Evolutionary conservation across 1,140 invertebrate species (phyloP), one percentile per base, ranked within the genome.

Genomic region (Caerostris extrusa): DNA sequence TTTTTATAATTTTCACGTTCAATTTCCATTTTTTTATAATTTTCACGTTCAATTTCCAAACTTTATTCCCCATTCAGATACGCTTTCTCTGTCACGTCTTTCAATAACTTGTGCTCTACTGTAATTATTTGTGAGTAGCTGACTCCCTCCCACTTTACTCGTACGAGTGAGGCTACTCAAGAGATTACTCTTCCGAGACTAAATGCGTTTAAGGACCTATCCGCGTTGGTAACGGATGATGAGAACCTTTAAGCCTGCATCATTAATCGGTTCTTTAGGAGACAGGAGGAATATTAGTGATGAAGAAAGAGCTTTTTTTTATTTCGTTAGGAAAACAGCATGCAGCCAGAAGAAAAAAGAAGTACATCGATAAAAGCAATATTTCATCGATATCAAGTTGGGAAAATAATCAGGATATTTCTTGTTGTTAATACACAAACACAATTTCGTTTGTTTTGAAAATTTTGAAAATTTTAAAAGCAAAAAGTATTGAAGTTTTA

Each of bases 211-310:
- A 77, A 34, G 34, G 71, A 50, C 34, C 34, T 34, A 53, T 12
- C 34, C 71, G 50, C 12, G 71, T 5, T 77, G 50, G 71, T 53
- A 77, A 77, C 71, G 53, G 34, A 77, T 77, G 71, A 77, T 77
- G 50, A 77, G 71, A 77, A 77, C 34, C 71, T 77, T 77, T 77
- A 77, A 77, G 71, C 53, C 34, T 12, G 34, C 34, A 77, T 77
- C 71, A 77, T 77, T 77, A 77, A 7, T 77, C 10, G 34, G 71
- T 50, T 77, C 34, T 12, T 77, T 77, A 77, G 14, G 71, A 77
- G 71, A 7, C 34, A 34, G 14, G 71, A 77, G 7, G 10, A 7
- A 77, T 77, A 77, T 77, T 77, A 77, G 50, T 77, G 71, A 77
- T 77, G 71, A 50, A 77, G 34, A 34, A 50, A 14, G 14, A 67